These are phyloP conservation scores for Hecatera dysodea DNA, from an alignment of 2,888 invertebrate genomes.

Conservation along the genomic window DNA sequence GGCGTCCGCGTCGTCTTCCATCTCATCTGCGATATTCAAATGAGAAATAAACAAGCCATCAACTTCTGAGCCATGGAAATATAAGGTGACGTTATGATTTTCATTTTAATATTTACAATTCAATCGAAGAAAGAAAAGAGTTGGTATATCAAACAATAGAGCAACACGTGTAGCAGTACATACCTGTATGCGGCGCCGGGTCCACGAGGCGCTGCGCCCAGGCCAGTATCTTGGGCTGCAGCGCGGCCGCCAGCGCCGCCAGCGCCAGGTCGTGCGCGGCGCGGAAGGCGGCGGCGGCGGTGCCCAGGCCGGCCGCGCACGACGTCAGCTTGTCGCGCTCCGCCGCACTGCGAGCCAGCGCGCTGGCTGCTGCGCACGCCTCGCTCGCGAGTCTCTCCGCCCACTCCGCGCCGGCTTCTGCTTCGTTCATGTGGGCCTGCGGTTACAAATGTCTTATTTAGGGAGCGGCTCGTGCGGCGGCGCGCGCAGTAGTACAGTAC, in stretches of 20 bases:
- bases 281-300: constrained; percentile 80
- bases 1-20: constrained; percentile 82
- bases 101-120: too few relatives aligned
- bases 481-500: constrained; percentile 83
- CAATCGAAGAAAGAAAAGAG: too few relatives aligned
- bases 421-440: constrained; percentile 96
- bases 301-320: constrained; percentile 80
- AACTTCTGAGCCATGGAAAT: too few relatives aligned
- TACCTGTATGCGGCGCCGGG: constrained; percentile 71
- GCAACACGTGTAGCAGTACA: too few relatives aligned
- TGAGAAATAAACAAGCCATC: too few relatives aligned
- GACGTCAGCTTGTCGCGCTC: constrained; percentile 81
- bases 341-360: constrained; percentile 88
- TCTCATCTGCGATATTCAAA: constrained; percentile 70
- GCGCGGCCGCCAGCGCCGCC: constrained; percentile 75
- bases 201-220: constrained; percentile 79
- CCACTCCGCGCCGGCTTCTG: constrained; percentile 97
- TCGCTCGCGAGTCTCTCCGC: constrained; percentile 96
- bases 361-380: constrained; percentile 93
- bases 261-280: constrained; percentile 77
- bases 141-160: too few relatives aligned
- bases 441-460: constrained; percentile 81
- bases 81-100: too few relatives aligned
- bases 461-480: constrained; percentile 81
- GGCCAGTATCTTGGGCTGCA: constrained; percentile 72